Evolutionary conservation across 2,797 vertebrate species (phyloP).

Genomic region (Lithobates pipiens): DNA sequence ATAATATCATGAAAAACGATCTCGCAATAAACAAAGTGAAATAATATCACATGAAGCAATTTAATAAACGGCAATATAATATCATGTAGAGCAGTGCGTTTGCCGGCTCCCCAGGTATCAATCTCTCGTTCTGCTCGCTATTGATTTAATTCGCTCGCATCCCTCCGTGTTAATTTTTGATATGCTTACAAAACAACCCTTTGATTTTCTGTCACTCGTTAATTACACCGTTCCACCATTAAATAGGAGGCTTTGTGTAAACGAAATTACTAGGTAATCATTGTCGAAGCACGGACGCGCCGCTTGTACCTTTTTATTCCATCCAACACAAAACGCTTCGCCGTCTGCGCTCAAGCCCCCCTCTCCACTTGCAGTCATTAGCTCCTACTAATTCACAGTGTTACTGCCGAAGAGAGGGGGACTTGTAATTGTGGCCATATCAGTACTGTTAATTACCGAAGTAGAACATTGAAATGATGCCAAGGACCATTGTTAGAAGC

Average conservation of each 20-base stretch:
- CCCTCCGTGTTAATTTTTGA: slow-evolving; percentile 93
- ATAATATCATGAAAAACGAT: slow-evolving; percentile 51
- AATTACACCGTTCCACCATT: slow-evolving; percentile 98
- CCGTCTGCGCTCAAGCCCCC: slow-evolving; percentile 86
- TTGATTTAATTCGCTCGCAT: slow-evolving; percentile 90
- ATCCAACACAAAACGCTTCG: slow-evolving; percentile 82
- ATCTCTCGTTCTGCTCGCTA: slow-evolving; percentile 77
- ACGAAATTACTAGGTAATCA: slow-evolving; percentile 99
- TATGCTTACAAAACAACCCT: slow-evolving; percentile 96
- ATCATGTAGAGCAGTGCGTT: slow-evolving; percentile 49
- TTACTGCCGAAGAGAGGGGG: slow-evolving; percentile 87
- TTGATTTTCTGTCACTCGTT: slow-evolving; percentile 99
- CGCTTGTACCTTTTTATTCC: slow-evolving; percentile 92
- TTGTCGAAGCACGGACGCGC: slow-evolving; percentile 87
- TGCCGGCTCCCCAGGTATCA: slow-evolving; percentile 40
- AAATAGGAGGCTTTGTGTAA: slow-evolving; percentile 98
- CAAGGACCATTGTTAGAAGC: slow-evolving; percentile 97
- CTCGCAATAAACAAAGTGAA: slow-evolving; percentile 38
- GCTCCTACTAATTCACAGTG: slow-evolving; percentile 92
- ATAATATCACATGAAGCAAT: slow-evolving; percentile 43
- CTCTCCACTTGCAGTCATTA: slow-evolving; percentile 92
- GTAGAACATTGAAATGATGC: slow-evolving; percentile 97
- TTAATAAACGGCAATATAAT: slow-evolving; percentile 55
- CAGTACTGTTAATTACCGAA: slow-evolving; percentile 98
- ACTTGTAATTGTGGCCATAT: slow-evolving; percentile 97